Evolutionary conservation across 2,113 vertebrate species (phyloP), one percentile per base, ranked within the genome.

Genomic region (Tachycineta bicolor): DNA sequence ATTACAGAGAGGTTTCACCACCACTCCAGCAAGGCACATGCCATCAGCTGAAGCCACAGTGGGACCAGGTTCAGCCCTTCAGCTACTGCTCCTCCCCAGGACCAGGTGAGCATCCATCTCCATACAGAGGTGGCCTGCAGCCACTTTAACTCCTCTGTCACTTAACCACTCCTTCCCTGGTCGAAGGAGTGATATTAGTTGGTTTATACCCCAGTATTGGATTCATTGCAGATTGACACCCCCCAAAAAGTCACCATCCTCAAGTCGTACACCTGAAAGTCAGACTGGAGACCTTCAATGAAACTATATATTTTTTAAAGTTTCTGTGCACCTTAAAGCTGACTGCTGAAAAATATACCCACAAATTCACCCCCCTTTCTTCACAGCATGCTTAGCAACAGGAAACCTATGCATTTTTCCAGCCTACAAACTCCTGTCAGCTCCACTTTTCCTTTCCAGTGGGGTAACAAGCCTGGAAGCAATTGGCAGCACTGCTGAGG

Each of bases 1-100:
- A 70, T 73, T 80, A 91, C 75, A 93, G 64, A 58, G 44, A 60
- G 43, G 53, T 53, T 96, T 90, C 87, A 87, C 25, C 85, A 91
- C 9, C 1, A 0, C 21, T 79, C 21, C 53, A 64, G 50, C 18
- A 79, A 22, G 68, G 67, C 53, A 34, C 1, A 1, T 44, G n/a
- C 3, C 49, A 50, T 5, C 52, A 75, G 16, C 28, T 68, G 39
- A 19, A 44, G 24, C 31, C 44, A 53, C 24, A 5, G 14, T 0
- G 2, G 44, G 39, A 68, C 23, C 52, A 77, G 22, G 20, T 26
- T 79, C 49, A 75, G 17, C 3, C 28, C 33, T 63, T 49, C 69
- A 81, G 20, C 18, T 68, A 7, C 26, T 90, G 62, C 26, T 79
- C 7, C 26, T 68, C 3, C 11, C 9, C 7, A 3, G 4, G 23